phyloP scores from a whole-genome alignment of 2,888 invertebrate genomes.

The Campoplex nolae region DNA sequence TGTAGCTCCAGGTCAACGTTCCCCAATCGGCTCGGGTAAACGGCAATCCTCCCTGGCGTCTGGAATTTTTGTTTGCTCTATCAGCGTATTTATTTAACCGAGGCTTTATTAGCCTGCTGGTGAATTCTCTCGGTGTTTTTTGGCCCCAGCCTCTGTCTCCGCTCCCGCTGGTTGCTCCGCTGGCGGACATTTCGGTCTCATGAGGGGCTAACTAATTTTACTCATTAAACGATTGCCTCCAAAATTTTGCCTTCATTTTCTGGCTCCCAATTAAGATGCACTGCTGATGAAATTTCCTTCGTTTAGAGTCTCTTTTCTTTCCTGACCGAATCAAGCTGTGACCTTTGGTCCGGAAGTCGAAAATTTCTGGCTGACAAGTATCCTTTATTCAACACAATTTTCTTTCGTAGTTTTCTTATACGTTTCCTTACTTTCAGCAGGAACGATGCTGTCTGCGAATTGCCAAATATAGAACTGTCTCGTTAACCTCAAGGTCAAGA shows the following conservation, averaged over 20 bases:
- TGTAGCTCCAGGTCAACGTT: conserved; percentile 35
- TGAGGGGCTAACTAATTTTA: conserved; percentile 1
- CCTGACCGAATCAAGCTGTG: background rate
- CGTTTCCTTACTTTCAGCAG: background rate
- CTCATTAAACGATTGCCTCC: conserved; percentile 4
- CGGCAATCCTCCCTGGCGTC: conserved; percentile 28
- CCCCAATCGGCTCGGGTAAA: conserved; percentile 23
- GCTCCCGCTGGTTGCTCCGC: background rate
- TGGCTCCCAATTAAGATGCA: background rate
- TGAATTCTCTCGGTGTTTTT: conserved; percentile 35
- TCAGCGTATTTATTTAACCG: conserved; percentile 61
- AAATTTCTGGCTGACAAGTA: background rate
- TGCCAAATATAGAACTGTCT: background rate
- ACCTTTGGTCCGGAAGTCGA: background rate
- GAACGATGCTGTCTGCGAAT: background rate
- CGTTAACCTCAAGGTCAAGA: background rate
- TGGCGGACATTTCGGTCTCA: background rate
- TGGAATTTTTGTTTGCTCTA: conserved; percentile 56
- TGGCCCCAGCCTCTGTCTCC: background rate
- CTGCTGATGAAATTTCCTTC: background rate
- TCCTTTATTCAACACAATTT: background rate
- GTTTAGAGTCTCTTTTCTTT: background rate
- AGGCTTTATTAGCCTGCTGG: conserved; percentile 38
- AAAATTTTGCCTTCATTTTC: conserved; percentile 5
- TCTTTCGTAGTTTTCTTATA: background rate